Percentiles rank a stretch among this genome's conserved stretches.
These are phyloP conservation scores for Lynx canadensis DNA, from an alignment of 2,113 vertebrate species.

Conservation along the genomic window DNA sequence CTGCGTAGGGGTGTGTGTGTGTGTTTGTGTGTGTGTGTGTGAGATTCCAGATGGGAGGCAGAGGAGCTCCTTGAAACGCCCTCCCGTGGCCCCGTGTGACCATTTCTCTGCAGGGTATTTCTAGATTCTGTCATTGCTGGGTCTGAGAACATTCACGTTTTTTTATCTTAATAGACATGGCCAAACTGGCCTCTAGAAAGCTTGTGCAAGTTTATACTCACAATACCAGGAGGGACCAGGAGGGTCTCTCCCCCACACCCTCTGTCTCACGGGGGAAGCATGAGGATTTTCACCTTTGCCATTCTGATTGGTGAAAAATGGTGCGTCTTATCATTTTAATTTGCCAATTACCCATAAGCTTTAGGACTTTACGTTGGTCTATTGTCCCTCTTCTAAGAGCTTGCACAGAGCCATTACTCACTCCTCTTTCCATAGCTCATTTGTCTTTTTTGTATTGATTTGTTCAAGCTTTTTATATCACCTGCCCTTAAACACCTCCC, in stretches of 20 bases:
- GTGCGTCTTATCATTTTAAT: not conserved
- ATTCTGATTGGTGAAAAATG: not conserved
- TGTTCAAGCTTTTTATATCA: conserved; percentile 76
- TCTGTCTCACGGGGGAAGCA: not conserved
- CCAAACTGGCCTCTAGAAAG: conserved; percentile 7
- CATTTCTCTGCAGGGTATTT: conserved; percentile 50
- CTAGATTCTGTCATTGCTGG: conserved; percentile 48
- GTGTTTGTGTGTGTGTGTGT: fast-evolving
- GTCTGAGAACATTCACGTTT: conserved; percentile 18
- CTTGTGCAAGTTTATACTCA: not conserved
- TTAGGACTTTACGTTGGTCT: not conserved
- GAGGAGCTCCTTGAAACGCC: conserved; percentile 55
- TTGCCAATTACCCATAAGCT: not conserved
- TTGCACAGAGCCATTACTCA: conserved; percentile 13
- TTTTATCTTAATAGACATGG: not conserved
- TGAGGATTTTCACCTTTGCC: not conserved
- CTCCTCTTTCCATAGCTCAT: conserved; percentile 26
- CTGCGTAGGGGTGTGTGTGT: not conserved
- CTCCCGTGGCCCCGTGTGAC: not conserved
- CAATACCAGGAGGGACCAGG: not conserved
- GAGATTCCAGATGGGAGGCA: not conserved
- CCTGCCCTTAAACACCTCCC: conserved; percentile 59
- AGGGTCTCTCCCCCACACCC: not conserved
- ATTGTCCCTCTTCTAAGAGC: not conserved
- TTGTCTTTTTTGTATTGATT: conserved; percentile 67